phyloP scores from a whole-genome alignment of 1,140 invertebrate species.

The Drosophila sechellia region DNA sequence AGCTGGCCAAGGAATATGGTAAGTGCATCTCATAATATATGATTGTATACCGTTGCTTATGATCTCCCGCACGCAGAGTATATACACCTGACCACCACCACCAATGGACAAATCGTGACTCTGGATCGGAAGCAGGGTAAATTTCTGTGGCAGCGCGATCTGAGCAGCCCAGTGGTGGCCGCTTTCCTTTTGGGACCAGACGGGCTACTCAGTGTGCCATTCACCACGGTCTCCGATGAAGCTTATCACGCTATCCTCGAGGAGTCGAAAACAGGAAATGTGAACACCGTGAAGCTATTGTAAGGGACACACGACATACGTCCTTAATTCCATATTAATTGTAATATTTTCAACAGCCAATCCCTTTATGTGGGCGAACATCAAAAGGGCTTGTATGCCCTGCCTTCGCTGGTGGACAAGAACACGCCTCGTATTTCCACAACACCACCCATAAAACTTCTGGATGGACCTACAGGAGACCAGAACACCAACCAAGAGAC shows the following conservation, averaged over 20 bases:
- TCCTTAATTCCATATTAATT: conserved; percentile 74
- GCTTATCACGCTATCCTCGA: conserved; percentile 91
- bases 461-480: conserved; percentile 88
- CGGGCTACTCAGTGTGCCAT: conserved; percentile 93
- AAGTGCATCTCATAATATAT: conserved; percentile 55
- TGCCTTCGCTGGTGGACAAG: conserved; percentile 95
- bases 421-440: conserved; percentile 90
- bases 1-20: conserved; percentile 93
- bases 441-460: conserved; percentile 86
- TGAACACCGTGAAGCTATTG: conserved; percentile 91
- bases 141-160: conserved; percentile 93
- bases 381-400: conserved; percentile 94
- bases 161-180: conserved; percentile 95
- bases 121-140: conserved; percentile 90
- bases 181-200: conserved; percentile 93
- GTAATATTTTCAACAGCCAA: conserved; percentile 87
- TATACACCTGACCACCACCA: conserved; percentile 95
- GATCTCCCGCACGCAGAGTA: conserved; percentile 87
- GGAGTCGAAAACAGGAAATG: conserved; percentile 87
- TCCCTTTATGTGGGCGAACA: conserved; percentile 97
- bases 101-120: conserved; percentile 93
- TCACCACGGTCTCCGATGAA: conserved; percentile 94
- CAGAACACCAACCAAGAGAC: conserved; percentile 62
- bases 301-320: conserved; percentile 85
- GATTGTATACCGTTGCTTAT: not conserved